Base-by-base conservation (phyloP, 1,140 invertebrate genomes). In the Calycopis cecrops region DNA sequence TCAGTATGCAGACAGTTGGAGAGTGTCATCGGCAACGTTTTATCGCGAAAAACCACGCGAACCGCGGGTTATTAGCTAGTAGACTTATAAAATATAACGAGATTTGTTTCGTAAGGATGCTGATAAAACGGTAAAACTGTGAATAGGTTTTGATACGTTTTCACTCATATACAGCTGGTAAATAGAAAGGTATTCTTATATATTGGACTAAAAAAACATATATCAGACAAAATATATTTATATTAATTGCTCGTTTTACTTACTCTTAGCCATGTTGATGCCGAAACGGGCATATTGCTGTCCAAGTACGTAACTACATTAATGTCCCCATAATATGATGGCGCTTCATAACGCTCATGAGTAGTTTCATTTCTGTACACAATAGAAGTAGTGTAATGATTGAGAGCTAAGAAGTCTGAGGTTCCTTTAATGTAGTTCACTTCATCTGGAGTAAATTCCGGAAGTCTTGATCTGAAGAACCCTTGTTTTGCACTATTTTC, bases 401-500 rank as follows among this genome's bases (percentile, higher is more conserved):
- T 63, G 9, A 63, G 50, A 17, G 52, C 61, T 21, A 59, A 56
- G 10, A 55, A 35, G 55, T 59, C 61, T 9, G 55, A 57, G 10
- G 35, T 62, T 37, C 55, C 60, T 28, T 42, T 33, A 1, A 62
- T 12, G 17, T 33, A 59, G 28, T 58, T 10, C 0, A 58, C 35
- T 48, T 62, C 60, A 9, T 62, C 55, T 16, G 52, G 18, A 17
- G 48, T 60, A 2, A 63, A 55, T 53, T 57, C 38, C 3, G 51
- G 54, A 14, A 63, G 18, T 34, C 62, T 44, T 0, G 57, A 60
- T 50, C 62, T 54, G 9, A 9, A 16, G 16, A 60, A 63, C 0
- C 57, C 62, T 51, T 63, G 62, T 33, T 47, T 18, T 8, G 51
- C 52, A 12, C 62, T 63, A 49, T 55, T 63, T 10, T 34, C 18